Evolutionary conservation across 2,113 vertebrate genomes (phyloP).

Genomic region (Lynx canadensis): DNA sequence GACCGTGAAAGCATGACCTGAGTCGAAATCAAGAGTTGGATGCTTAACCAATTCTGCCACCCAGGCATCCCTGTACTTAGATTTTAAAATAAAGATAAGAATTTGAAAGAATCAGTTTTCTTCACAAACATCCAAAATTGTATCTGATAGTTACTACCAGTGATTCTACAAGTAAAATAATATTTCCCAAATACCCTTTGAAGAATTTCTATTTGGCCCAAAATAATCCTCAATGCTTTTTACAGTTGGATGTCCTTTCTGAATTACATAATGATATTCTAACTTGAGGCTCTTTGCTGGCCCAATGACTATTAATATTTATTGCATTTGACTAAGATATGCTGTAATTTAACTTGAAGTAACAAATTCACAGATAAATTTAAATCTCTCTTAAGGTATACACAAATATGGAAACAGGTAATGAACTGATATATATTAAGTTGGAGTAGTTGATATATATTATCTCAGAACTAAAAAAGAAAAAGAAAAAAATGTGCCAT

Average conservation of each 20-base stretch:
- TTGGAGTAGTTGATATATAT: not conserved
- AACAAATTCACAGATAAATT: not conserved
- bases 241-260: not conserved
- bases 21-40: too few relatives aligned
- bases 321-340: not conserved
- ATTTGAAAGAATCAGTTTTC: not conserved
- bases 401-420: not conserved
- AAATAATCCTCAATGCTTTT: not conserved
- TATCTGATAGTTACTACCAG: not conserved
- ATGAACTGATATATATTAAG: not conserved
- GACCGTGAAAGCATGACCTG: too few relatives aligned
- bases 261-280: not conserved
- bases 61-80: not conserved
- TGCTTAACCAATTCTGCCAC: too few relatives aligned
- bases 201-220: not conserved
- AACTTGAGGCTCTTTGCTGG: not conserved
- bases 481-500: not conserved
- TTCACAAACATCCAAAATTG: not conserved
- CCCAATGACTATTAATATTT: not conserved
- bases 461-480: conserved; percentile 11
- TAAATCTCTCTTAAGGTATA: not conserved
- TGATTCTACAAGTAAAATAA: not conserved
- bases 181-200: not conserved
- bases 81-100: not conserved
- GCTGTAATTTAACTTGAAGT: not conserved